phyloP scores from a whole-genome alignment of 1,140 invertebrate species.

The Oryctes rhinoceros region DNA sequence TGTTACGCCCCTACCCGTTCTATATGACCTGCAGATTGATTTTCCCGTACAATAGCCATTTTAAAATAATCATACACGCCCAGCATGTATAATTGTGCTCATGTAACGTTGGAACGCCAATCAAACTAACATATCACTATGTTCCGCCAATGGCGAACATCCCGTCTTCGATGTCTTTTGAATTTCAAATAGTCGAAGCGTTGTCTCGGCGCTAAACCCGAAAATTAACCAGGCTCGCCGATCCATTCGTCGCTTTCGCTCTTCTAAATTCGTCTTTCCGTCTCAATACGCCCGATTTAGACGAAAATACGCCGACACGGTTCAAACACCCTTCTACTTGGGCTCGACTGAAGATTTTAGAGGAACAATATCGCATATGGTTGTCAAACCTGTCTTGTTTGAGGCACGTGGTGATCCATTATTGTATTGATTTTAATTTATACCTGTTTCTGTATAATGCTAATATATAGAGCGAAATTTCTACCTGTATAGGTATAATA shows the following conservation, averaged over 20 bases:
- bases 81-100: slow-evolving; percentile 48
- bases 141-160: slow-evolving; percentile 37
- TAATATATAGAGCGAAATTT: background rate
- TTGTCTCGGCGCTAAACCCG: background rate
- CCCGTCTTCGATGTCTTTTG: slow-evolving; percentile 35
- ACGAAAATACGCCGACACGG: slow-evolving; percentile 35
- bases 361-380: slow-evolving; percentile 46
- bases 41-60: slow-evolving; percentile 19
- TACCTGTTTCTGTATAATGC: background rate
- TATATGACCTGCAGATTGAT: background rate
- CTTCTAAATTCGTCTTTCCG: background rate
- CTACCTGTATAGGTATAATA: too few species aligned
- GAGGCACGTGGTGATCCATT: slow-evolving; percentile 47
- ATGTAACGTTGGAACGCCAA: slow-evolving; percentile 24
- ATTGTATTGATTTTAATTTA: background rate
- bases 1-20: slow-evolving; percentile 55
- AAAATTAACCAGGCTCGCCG: background rate
- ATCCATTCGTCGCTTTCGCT: background rate
- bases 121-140: slow-evolving; percentile 34
- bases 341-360: slow-evolving; percentile 29
- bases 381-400: slow-evolving; percentile 52
- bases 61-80: slow-evolving; percentile 43
- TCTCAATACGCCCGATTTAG: background rate
- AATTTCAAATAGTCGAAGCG: slow-evolving; percentile 40
- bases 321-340: slow-evolving; percentile 44